Percentiles rank a stretch among this genome's conserved stretches.
Evolutionary conservation across 1,140 invertebrate species (phyloP).

Genomic region (Limonius californicus): DNA sequence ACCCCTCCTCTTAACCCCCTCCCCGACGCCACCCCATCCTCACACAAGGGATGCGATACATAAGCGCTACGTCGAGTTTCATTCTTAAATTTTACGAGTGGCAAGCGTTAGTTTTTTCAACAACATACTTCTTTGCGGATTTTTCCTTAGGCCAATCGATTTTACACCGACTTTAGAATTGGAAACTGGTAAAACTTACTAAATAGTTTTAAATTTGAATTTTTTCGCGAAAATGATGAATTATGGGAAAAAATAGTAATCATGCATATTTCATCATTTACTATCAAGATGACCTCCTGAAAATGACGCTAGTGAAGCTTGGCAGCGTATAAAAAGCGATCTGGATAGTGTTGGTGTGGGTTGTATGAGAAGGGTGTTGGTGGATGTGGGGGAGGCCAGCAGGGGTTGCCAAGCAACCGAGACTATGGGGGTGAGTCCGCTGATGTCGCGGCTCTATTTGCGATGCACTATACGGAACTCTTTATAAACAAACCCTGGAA

Average conservation of each 20-base stretch:
- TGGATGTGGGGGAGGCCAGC: slow-evolving; percentile 29
- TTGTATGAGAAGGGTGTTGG: slow-evolving; percentile 23
- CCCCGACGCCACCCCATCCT: slow-evolving; percentile 33
- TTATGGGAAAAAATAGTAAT: too few relatives aligned
- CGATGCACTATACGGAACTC: neutral
- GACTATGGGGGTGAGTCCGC: slow-evolving; percentile 26
- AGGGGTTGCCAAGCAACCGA: slow-evolving; percentile 39
- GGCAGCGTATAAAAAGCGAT: slow-evolving; percentile 1
- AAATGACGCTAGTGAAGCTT: neutral
- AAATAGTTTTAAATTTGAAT: too few relatives aligned
- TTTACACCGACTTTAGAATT: too few relatives aligned
- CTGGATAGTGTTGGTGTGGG: slow-evolving; percentile 18
- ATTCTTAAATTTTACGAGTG: neutral
- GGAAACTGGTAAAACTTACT: too few relatives aligned
- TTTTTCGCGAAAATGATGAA: too few relatives aligned
- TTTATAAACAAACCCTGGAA: neutral
- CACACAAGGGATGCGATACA: slow-evolving; percentile 25
- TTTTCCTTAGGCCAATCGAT: too few relatives aligned
- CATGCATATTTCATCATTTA: too few relatives aligned
- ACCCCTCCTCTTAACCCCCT: slow-evolving; percentile 34
- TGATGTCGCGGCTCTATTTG: slow-evolving; percentile 16
- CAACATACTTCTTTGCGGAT: too few relatives aligned
- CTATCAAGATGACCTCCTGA: neutral
- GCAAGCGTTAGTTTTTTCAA: neutral
- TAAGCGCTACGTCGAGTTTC: slow-evolving; percentile 15